Percentiles rank a stretch among this genome's conserved stretches.
Conservation (phyloP, 2,797 vertebrate species). For the Agapornis canus region DNA sequence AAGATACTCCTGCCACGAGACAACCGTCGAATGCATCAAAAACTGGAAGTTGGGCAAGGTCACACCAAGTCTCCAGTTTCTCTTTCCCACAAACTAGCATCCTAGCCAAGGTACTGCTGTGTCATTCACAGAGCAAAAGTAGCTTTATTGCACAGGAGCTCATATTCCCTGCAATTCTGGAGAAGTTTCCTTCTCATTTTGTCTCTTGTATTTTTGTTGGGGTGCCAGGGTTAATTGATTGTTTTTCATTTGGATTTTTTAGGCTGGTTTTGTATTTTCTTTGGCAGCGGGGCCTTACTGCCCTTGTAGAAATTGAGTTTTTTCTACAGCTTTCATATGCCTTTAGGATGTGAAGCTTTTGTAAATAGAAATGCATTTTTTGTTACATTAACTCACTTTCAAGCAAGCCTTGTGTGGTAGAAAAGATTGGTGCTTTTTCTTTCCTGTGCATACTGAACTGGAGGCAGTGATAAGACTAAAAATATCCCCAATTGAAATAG, state of each 20-base stretch:
- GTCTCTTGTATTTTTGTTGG: not conserved
- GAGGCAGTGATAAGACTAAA: constrained; percentile 45
- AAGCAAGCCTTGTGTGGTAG: constrained; percentile 10
- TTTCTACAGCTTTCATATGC: constrained; percentile 24
- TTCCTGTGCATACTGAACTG: not conserved
- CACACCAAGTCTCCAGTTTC: not conserved
- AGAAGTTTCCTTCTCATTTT: not conserved
- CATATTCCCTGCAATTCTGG: not conserved
- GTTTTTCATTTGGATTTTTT: constrained; percentile 57
- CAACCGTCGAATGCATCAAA: not conserved
- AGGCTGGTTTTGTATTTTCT: constrained; percentile 32
- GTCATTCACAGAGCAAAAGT: not conserved
- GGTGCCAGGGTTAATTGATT: constrained; percentile 65
- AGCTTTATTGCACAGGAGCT: not conserved
- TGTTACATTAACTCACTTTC: constrained; percentile 63
- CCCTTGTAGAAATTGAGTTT: constrained; percentile 68
- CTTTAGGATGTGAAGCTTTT: constrained; percentile 61
- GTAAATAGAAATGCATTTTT: constrained; percentile 64
- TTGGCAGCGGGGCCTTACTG: constrained; percentile 24
- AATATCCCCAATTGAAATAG: constrained; percentile 32
- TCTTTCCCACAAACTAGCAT: not conserved
- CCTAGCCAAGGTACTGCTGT: not conserved
- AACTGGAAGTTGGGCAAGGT: not conserved
- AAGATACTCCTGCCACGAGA: not conserved
- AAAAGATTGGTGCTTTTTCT: constrained; percentile 24